A percentile compares a stretch with the other conserved stretches of the same genome.
Evolutionary conservation across 2,113 vertebrate genomes (phyloP).

Genomic region (Canis aureus): DNA sequence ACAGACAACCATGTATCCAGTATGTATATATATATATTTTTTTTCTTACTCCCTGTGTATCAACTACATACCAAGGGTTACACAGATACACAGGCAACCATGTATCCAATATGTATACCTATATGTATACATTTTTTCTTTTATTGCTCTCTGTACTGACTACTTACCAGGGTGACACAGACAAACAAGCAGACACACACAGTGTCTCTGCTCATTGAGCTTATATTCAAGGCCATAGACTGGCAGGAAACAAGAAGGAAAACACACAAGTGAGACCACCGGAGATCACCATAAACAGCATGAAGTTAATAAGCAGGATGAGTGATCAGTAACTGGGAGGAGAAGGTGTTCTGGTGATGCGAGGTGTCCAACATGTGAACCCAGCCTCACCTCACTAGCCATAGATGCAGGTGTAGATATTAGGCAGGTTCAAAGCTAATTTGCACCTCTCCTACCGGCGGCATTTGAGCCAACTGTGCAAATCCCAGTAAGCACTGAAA

Average conservation of each 20-base stretch:
- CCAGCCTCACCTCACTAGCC: background rate
- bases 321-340: background rate
- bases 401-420: fast-evolving
- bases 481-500: background rate
- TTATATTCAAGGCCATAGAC: background rate
- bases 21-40: too few relatives aligned
- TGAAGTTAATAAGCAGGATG: background rate
- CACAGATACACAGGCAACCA: background rate
- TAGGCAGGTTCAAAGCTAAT: too few relatives aligned
- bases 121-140: too few relatives aligned
- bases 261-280: background rate
- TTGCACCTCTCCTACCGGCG: background rate
- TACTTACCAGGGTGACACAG: too few relatives aligned
- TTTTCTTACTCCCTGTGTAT: background rate
- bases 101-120: too few relatives aligned
- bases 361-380: fast-evolving
- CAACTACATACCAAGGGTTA: background rate
- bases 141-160: too few relatives aligned
- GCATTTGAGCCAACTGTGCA: background rate
- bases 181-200: background rate
- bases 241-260: background rate
- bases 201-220: background rate
- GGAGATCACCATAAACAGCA: background rate
- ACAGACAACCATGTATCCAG: background rate
- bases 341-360: background rate